A percentile compares a stretch with the other conserved stretches of the same genome.
Conservation (phyloP, 2,113 vertebrate genomes). For the Spea bombifrons region DNA sequence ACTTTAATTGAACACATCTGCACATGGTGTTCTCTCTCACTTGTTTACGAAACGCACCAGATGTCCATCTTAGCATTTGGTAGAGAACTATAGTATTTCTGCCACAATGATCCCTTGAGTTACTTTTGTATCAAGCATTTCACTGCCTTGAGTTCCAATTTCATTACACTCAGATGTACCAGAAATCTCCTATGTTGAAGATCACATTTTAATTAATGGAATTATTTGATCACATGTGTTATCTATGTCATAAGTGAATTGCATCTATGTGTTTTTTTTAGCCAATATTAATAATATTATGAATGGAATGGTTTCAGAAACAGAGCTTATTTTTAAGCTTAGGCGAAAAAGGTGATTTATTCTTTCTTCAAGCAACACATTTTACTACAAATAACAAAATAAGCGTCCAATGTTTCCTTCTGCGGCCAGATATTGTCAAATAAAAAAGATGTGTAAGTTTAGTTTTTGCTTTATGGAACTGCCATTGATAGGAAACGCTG, state of each 20-base stretch:
- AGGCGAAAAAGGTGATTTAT: too few species aligned
- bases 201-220: conserved; percentile 1
- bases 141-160: neutral
- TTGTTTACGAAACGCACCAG: conserved; percentile 29
- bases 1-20: conserved; percentile 43
- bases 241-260: neutral
- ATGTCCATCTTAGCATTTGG: conserved; percentile 30
- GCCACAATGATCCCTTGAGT: conserved; percentile 27
- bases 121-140: conserved; percentile 8
- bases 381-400: too few species aligned
- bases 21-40: conserved; percentile 29
- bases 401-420: too few species aligned
- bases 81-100: conserved; percentile 22
- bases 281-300: too few species aligned
- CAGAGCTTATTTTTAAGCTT: too few species aligned
- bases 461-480: too few species aligned
- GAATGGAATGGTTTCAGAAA: too few species aligned
- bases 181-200: neutral
- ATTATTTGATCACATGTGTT: neutral
- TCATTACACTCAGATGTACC: neutral
- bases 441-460: too few species aligned
- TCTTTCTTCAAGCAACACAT: too few species aligned
- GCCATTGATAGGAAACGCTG: too few species aligned
- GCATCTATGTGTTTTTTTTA: neutral
- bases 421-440: too few species aligned